Evolutionary conservation across 2,113 vertebrate genomes (phyloP), one percentile per base, ranked within the genome.

Genomic region (Neotoma lepida): DNA sequence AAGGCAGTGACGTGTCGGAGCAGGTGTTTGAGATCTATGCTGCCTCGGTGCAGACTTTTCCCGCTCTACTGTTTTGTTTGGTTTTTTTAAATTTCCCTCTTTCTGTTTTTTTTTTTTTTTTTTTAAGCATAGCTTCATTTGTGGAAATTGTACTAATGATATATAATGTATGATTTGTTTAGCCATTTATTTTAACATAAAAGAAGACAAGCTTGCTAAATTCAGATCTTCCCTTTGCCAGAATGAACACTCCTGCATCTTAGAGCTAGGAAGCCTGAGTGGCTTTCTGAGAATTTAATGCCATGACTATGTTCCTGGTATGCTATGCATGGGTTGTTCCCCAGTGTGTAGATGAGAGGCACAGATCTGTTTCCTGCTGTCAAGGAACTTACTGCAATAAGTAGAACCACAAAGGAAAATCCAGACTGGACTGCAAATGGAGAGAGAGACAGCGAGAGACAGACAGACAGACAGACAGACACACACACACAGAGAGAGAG

Each of bases 161-260:
- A 89, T 41, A 13, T 88, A 20, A 66, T 73, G 33, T 86, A 2
- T 90, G 66, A 13, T 84, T 94, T 86, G 22, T 86, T 76, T 88
- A 93, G 86, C 91, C 51, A 70, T 88, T 76, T 89, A 71, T 87
- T 94, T 93, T 54, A 93, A 78, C 86, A 73, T n/a, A 70, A 71
- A 58, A 88, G 39, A 77, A 64, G 39, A 94, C 86, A 87, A 74
- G 54, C 30, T 22, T 89, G n/a, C 39, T 58, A 70, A 80, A 91
- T 87, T 54, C 89, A 15, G 49, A 14, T 6, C 64, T 94, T 92
- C 54, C 33, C 4, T 63, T 81, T 91, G 51, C 14, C 64, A 91
- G 86, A 70, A 86, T 46, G 73, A 94, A 39, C 33, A 13, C n/a
- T 89, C 22, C 39, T 51, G 56, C 71, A 22, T 80, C 56, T 71